These are phyloP conservation scores for Acrocephalus kingi DNA, from an alignment of 2,113 vertebrate species.

Conservation along the genomic window DNA sequence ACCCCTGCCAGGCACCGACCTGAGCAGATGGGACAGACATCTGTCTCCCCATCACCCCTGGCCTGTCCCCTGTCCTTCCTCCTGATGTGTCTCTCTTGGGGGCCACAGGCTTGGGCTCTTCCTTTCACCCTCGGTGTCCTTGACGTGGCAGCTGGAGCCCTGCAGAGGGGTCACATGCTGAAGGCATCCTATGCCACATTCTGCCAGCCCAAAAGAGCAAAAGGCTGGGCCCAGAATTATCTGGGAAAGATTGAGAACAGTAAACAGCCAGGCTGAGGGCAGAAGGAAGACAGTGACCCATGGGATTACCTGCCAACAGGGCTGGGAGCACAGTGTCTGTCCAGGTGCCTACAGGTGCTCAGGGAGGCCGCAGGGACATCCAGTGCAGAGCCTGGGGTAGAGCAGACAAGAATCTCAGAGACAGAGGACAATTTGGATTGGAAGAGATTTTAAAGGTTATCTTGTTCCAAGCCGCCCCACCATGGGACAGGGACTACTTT, in stretches of 20 bases:
- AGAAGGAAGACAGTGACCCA: rapidly evolving
- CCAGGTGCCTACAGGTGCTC: not conserved
- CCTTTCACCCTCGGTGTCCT: not conserved
- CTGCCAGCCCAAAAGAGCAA: not conserved
- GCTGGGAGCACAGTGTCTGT: not conserved
- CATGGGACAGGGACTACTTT: not conserved
- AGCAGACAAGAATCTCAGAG: not conserved
- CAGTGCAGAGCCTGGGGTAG: not conserved
- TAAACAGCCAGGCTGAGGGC: not conserved
- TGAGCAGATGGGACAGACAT: slow-evolving; percentile 74
- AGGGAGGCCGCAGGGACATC: rapidly evolving
- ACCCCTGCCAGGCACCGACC: slow-evolving; percentile 23
- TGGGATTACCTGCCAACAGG: not conserved
- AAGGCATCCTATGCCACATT: not conserved
- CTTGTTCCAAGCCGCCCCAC: not conserved
- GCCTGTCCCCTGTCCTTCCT: not conserved
- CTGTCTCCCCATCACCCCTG: not conserved
- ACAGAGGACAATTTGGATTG: not conserved
- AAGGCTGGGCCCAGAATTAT: not conserved
- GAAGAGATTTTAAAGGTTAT: not conserved
- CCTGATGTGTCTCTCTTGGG: rapidly evolving
- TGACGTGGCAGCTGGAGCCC: not conserved
- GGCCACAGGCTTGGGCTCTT: not conserved
- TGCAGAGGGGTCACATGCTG: not conserved
- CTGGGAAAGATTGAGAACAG: not conserved